A percentile compares a stretch with the other conserved stretches of the same genome.
Evolutionary conservation across 30 jellyfish, hydroid and myxozoan genomes (phyloP).

Genomic region (Phacellophora camtschatica): DNA sequence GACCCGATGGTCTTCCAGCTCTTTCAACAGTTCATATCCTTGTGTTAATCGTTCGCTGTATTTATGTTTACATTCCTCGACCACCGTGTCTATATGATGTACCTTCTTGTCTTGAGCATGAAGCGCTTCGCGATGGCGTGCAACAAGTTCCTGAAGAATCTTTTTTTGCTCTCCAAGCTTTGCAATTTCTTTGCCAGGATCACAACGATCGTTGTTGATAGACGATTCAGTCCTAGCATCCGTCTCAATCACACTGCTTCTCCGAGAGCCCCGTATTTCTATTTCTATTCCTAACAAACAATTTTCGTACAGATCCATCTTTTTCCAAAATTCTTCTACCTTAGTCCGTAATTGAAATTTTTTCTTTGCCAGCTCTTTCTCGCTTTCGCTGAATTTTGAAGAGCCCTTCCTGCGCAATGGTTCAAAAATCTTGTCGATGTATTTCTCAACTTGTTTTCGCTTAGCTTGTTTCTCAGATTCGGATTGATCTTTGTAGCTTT

Average conservation of each 20-base stretch:
- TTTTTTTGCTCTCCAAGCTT: constrained; percentile 19
- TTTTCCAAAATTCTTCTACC: constrained; percentile 89
- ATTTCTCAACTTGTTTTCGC: constrained; percentile 59
- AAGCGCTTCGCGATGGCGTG: constrained; percentile 51
- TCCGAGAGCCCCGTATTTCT: constrained; percentile 40
- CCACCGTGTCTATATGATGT: constrained; percentile 22
- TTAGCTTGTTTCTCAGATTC: constrained; percentile 50
- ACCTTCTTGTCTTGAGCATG: constrained; percentile 9
- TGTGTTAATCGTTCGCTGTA: constrained; percentile 36
- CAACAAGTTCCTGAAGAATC: constrained; percentile 53
- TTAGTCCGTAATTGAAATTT: constrained; percentile 68
- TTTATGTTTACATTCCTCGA: constrained; percentile 39
- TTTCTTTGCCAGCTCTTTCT: constrained; percentile 57
- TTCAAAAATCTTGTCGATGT: constrained; percentile 44
- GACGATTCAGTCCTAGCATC: background rate
- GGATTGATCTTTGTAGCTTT: constrained; percentile 27
- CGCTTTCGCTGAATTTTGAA: constrained; percentile 23
- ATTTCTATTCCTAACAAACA: constrained; percentile 65
- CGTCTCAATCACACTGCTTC: background rate
- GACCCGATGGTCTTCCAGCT: constrained; percentile 52
- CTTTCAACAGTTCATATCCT: constrained; percentile 27
- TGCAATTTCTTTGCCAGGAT: background rate
- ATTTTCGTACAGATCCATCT: constrained; percentile 92
- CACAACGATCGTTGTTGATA: background rate
- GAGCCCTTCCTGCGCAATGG: constrained; percentile 8